Conservation (phyloP, 2,797 vertebrate genomes). For the Poeciliopsis infans region DNA sequence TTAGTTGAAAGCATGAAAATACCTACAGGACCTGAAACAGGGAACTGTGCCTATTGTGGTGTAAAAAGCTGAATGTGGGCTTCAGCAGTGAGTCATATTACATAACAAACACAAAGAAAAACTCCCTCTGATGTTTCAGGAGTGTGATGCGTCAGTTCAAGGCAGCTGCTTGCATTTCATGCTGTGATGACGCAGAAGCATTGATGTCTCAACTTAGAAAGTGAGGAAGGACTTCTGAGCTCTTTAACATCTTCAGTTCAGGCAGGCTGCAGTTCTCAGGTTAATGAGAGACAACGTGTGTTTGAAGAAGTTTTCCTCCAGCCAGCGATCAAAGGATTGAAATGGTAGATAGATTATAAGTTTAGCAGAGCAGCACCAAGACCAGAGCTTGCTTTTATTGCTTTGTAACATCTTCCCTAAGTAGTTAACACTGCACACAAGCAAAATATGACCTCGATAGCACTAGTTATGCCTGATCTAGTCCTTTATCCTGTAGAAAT, state of each 20-base stretch:
- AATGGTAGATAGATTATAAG: not conserved
- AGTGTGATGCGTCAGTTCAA: conserved; percentile 20
- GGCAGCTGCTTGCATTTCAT: conserved; percentile 48
- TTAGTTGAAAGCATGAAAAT: not conserved
- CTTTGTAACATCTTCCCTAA: not conserved
- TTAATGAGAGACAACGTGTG: not conserved
- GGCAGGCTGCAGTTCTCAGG: conserved; percentile 18
- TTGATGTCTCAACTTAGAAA: conserved; percentile 33
- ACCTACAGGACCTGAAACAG: not conserved
- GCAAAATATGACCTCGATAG: not conserved
- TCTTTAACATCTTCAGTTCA: conserved; percentile 25
- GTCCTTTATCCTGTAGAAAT: not conserved
- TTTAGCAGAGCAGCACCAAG: not conserved
- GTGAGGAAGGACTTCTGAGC: conserved; percentile 19
- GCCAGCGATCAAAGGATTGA: not conserved
- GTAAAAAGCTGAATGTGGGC: not conserved
- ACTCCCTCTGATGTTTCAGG: not conserved
- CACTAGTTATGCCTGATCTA: not conserved
- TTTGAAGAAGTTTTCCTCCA: conserved; percentile 19
- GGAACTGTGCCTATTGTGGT: not conserved
- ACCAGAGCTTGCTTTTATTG: not conserved
- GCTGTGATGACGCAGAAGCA: conserved; percentile 50
- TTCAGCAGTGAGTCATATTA: not conserved
- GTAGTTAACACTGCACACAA: not conserved
- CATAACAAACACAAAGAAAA: conserved; percentile 27